phyloP scores from a whole-genome alignment of 2,888 invertebrate genomes.

The Paralinhomoeus sp. region DNA sequence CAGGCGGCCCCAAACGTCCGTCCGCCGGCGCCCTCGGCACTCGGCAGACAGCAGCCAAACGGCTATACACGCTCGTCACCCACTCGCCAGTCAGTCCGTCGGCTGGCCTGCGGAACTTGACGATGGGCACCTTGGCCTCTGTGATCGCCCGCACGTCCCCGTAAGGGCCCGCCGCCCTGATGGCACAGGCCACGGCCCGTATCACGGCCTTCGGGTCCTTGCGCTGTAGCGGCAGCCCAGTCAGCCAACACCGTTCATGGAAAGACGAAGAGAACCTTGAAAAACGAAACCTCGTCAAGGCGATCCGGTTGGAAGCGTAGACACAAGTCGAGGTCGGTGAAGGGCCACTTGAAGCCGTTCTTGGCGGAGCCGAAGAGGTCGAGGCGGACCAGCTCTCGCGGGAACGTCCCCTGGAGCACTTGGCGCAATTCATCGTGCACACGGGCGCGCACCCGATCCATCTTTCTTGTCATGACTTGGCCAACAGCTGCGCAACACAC shows the following conservation, averaged over 20 bases:
- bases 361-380: conserved; percentile 37
- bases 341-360: conserved; percentile 37
- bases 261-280: not conserved
- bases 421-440: too few relatives aligned
- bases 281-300: conserved; percentile 8
- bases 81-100: conserved; percentile 34
- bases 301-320: conserved; percentile 31
- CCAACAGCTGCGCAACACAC: too few relatives aligned
- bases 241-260: not conserved
- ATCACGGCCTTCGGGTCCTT: conserved; percentile 26
- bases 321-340: conserved; percentile 39
- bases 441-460: too few relatives aligned
- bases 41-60: too few relatives aligned
- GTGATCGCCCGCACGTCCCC: conserved; percentile 32
- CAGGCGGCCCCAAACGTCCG: too few relatives aligned
- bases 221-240: conserved; percentile 15
- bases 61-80: too few relatives aligned
- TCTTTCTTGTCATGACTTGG: too few relatives aligned
- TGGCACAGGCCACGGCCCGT: conserved; percentile 25
- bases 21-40: too few relatives aligned
- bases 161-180: conserved; percentile 25
- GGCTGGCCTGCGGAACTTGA: conserved; percentile 33
- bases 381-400: conserved; percentile 15
- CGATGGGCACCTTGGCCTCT: conserved; percentile 40
- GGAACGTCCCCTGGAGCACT: not conserved